phyloP scores from a whole-genome alignment of 2,888 invertebrate species.

The Pristionchus japonicus region DNA sequence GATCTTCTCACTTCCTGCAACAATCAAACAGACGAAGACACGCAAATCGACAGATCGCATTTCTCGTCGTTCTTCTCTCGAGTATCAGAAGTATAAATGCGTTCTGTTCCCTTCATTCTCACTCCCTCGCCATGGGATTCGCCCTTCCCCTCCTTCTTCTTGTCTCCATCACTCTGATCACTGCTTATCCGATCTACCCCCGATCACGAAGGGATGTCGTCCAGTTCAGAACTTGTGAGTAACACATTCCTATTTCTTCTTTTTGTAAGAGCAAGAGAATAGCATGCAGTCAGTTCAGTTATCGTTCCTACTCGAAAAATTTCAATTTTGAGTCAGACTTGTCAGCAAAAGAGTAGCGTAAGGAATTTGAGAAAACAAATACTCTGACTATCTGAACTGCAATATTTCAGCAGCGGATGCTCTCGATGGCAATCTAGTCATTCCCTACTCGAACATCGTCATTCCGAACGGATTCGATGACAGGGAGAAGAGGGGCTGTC shows the following conservation, averaged over 20 bases:
- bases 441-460: slow-evolving; percentile 17
- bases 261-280: neutral
- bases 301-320: no score
- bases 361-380: no score
- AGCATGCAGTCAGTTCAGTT: no score
- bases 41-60: neutral
- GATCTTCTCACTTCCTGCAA: slow-evolving; percentile 23
- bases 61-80: neutral
- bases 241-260: neutral
- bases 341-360: no score
- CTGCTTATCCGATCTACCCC: neutral
- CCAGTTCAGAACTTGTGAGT: slow-evolving; percentile 8
- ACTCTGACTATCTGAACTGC: neutral
- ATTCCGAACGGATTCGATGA: neutral
- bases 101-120: neutral
- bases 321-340: no score
- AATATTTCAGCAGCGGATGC: neutral
- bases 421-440: neutral
- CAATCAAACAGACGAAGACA: neutral
- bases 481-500: slow-evolving; percentile 21
- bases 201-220: neutral
- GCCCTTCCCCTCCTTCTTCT: neutral
- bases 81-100: neutral
- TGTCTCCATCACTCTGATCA: neutral
- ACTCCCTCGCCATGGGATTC: neutral